Conservation (phyloP, 2,888 invertebrate genomes). For the Lasiommata megera region DNA sequence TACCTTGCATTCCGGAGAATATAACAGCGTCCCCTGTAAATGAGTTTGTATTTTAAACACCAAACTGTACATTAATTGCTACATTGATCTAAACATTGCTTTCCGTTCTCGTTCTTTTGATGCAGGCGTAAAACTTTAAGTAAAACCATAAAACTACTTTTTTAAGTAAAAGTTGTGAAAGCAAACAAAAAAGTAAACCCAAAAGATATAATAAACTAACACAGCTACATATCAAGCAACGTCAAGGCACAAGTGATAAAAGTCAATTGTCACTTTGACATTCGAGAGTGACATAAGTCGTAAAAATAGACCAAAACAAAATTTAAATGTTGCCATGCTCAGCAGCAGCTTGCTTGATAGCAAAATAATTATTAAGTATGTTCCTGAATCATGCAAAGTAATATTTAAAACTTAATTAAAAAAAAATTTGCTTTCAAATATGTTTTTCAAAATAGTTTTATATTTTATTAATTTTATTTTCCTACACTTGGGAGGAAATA, state of each 20-base stretch:
- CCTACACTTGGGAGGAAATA: too few relatives aligned
- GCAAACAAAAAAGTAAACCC: background rate
- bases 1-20: conserved; percentile 84
- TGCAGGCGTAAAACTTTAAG: background rate
- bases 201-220: background rate
- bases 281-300: too few relatives aligned
- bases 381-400: too few relatives aligned
- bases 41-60: conserved; percentile 41
- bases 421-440: too few relatives aligned
- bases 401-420: too few relatives aligned
- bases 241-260: background rate
- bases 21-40: conserved; percentile 83
- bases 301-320: too few relatives aligned
- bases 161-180: background rate
- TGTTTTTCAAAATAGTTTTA: too few relatives aligned
- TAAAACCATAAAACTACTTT: background rate
- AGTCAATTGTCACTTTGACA: background rate
- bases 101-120: background rate
- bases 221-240: background rate
- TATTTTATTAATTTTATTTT: too few relatives aligned
- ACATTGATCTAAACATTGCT: background rate
- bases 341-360: too few relatives aligned
- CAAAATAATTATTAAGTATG: too few relatives aligned
- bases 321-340: background rate
- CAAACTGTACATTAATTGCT: conserved; percentile 1